Conservation (phyloP, 2,113 vertebrate species). For the Physeter macrocephalus region DNA sequence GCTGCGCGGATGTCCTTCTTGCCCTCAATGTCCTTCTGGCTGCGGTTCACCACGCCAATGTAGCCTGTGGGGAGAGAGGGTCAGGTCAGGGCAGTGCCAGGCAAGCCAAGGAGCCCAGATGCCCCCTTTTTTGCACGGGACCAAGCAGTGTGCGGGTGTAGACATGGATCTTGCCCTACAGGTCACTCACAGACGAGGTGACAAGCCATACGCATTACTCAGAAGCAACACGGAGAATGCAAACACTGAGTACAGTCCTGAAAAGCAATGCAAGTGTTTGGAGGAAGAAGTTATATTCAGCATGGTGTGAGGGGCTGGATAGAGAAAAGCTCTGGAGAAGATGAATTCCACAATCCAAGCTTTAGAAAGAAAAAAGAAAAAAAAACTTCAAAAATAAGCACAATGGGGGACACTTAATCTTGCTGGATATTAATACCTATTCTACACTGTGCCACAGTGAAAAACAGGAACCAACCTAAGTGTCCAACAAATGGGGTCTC, state of each 20-base stretch:
- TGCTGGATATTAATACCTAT: not conserved
- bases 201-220: rapidly evolving
- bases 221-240: rapidly evolving
- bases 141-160: not conserved
- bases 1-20: conserved; percentile 94
- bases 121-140: no score
- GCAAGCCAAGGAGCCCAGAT: no score
- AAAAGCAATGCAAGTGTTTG: rapidly evolving
- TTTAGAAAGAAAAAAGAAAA: not conserved
- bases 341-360: not conserved
- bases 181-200: not conserved
- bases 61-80: conserved; percentile 83
- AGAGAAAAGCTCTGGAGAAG: not conserved
- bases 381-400: not conserved
- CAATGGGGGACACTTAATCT: not conserved
- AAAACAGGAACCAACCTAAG: not conserved
- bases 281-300: not conserved
- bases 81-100: not conserved
- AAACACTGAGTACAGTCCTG: rapidly evolving
- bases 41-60: conserved; percentile 96
- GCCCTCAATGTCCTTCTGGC: conserved; percentile 98
- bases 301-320: not conserved
- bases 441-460: not conserved
- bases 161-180: not conserved
- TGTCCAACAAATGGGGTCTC: not conserved